Percentiles rank a stretch among this genome's conserved stretches.
These are phyloP conservation scores for Amphilophus citrinellus DNA, from an alignment of 2,113 vertebrate genomes.

Conservation along the genomic window DNA sequence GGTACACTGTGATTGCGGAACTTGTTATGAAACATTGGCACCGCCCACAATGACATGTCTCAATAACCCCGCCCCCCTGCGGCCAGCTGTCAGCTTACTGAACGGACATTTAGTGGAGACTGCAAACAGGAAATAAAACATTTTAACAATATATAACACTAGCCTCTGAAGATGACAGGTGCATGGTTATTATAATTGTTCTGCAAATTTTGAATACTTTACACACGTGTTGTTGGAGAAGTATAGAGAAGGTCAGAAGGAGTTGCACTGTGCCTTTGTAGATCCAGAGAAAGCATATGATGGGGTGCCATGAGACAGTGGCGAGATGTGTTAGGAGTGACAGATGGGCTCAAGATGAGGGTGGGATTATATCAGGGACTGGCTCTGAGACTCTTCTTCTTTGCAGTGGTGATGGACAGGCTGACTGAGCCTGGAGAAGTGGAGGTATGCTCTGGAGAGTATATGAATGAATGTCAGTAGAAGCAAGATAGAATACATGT, in stretches of 20 bases:
- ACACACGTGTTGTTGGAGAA: not conserved
- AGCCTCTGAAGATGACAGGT: too few species aligned
- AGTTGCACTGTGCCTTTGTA: not conserved
- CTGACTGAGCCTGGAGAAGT: too few species aligned
- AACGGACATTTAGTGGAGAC: not conserved
- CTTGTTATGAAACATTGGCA: slow-evolving; percentile 18
- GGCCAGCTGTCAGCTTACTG: not conserved
- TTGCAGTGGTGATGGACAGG: too few species aligned
- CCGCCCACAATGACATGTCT: not conserved
- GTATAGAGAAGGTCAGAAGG: not conserved
- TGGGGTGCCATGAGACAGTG: not conserved
- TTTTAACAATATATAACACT: not conserved
- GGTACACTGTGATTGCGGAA: not conserved
- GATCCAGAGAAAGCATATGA: not conserved
- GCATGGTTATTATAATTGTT: too few species aligned
- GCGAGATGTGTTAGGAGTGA: too few species aligned
- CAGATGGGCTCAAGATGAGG: too few species aligned
- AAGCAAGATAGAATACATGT: too few species aligned
- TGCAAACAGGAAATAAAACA: not conserved
- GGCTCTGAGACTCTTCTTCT: too few species aligned
- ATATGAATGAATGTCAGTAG: too few species aligned
- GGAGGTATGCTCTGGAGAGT: too few species aligned
- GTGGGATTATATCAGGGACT: too few species aligned
- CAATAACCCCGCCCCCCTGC: not conserved
- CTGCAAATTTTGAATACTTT: too few species aligned